Conservation (phyloP, 2,888 invertebrate genomes). For the Dendrolimus pini region DNA sequence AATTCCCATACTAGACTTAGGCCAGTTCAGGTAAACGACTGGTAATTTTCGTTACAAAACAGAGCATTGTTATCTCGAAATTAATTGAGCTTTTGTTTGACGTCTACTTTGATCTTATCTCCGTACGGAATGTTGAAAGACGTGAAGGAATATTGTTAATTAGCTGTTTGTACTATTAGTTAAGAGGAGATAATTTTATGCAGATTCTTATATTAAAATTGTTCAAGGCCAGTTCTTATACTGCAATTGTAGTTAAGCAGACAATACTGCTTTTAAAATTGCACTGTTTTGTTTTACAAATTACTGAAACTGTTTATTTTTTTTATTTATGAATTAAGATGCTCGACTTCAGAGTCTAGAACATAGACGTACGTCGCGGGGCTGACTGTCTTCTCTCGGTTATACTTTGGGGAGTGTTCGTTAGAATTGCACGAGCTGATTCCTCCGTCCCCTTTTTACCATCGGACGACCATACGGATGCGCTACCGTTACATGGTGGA, state of each 20-base stretch:
- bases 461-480: too few relatives aligned
- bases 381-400: too few relatives aligned
- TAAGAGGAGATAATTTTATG: not conserved
- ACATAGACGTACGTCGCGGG: too few relatives aligned
- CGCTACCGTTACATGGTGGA: too few relatives aligned
- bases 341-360: too few relatives aligned
- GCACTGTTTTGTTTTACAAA: too few relatives aligned
- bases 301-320: too few relatives aligned
- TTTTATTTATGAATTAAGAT: too few relatives aligned
- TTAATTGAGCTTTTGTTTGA: conserved; percentile 6
- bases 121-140: conserved; percentile 6
- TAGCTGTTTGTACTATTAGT: not conserved
- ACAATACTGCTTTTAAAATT: too few relatives aligned
- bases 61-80: not conserved
- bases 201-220: not conserved
- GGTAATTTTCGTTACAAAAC: not conserved
- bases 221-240: not conserved
- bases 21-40: not conserved
- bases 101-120: conserved; percentile 7
- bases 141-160: not conserved
- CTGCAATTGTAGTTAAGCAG: not conserved
- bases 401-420: too few relatives aligned
- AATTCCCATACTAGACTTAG: not conserved
- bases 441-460: too few relatives aligned
- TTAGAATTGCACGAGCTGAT: too few relatives aligned